These are phyloP conservation scores for Rotaria magnacalcarata DNA, from an alignment of 2,888 invertebrate genomes.

Conservation along the genomic window DNA sequence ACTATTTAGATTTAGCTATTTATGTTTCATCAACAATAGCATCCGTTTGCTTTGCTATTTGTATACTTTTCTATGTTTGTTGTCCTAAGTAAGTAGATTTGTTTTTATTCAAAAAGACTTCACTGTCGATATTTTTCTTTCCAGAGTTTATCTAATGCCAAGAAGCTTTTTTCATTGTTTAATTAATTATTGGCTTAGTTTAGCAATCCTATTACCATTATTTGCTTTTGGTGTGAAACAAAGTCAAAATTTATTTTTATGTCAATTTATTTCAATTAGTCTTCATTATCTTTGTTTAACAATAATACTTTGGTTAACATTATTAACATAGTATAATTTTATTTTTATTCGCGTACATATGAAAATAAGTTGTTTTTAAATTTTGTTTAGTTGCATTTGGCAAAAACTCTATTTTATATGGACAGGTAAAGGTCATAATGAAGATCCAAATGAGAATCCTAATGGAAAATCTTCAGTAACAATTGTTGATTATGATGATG, in stretches of 20 bases:
- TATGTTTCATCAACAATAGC: slow-evolving; percentile 15
- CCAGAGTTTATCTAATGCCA: slow-evolving; percentile 36
- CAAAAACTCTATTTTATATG: neutral
- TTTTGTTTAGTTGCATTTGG: slow-evolving; percentile 10
- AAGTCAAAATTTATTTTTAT: neutral
- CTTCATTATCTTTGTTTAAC: slow-evolving; percentile 35
- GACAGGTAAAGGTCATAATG: neutral
- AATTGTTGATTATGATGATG: slow-evolving; percentile 25
- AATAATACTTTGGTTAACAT: slow-evolving; percentile 20
- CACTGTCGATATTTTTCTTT: neutral
- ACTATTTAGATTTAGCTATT: slow-evolving; percentile 13
- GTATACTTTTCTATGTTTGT: slow-evolving; percentile 13
- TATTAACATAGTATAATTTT: neutral
- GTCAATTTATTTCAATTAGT: neutral
- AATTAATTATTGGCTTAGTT: slow-evolving; percentile 33
- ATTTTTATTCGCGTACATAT: neutral
- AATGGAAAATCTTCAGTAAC: neutral
- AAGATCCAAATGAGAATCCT: neutral
- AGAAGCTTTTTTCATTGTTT: slow-evolving; percentile 24
- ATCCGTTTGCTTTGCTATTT: neutral
- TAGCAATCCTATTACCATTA: neutral
- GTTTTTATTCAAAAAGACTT: neutral
- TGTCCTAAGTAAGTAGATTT: neutral
- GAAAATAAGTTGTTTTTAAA: no score
- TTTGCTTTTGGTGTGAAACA: neutral